A percentile compares a stretch with the other conserved stretches of the same genome.
Conservation (phyloP, 2,113 vertebrate genomes). For the human (Homo sapiens) region DNA sequence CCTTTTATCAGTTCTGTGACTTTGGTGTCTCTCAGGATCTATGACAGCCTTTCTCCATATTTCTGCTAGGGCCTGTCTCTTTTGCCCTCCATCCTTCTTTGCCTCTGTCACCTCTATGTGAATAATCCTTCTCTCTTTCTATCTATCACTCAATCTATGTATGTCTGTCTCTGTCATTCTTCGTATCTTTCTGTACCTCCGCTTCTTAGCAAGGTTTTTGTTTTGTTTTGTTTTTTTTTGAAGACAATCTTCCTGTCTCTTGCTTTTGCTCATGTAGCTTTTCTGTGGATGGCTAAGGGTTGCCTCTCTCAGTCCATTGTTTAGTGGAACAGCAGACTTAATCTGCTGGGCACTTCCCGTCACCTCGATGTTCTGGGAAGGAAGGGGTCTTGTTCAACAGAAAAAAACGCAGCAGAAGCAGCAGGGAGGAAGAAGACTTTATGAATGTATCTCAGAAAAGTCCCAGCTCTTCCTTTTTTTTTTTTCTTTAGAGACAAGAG, state of each 20-base stretch:
- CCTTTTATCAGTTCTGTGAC: neutral
- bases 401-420: neutral
- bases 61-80: neutral
- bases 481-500: too few species aligned
- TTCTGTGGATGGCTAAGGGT: neutral
- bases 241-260: neutral
- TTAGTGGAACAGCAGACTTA: constrained; percentile 5
- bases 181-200: constrained; percentile 14
- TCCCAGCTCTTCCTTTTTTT: neutral
- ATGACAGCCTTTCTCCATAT: neutral
- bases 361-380: neutral
- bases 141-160: neutral
- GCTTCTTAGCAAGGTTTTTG: neutral
- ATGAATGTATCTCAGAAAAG: neutral
- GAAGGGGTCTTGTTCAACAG: neutral
- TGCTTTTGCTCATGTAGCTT: constrained; percentile 14
- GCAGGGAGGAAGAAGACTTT: neutral
- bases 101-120: neutral
- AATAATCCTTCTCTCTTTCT: constrained; percentile 1
- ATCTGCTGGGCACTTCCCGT: neutral
- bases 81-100: neutral
- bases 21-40: neutral
- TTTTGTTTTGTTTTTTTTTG: neutral
- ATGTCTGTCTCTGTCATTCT: neutral
- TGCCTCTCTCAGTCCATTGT: neutral